Evolutionary conservation across 2,113 vertebrate species (phyloP).

Genomic region (Oncorhynchus tshawytscha): DNA sequence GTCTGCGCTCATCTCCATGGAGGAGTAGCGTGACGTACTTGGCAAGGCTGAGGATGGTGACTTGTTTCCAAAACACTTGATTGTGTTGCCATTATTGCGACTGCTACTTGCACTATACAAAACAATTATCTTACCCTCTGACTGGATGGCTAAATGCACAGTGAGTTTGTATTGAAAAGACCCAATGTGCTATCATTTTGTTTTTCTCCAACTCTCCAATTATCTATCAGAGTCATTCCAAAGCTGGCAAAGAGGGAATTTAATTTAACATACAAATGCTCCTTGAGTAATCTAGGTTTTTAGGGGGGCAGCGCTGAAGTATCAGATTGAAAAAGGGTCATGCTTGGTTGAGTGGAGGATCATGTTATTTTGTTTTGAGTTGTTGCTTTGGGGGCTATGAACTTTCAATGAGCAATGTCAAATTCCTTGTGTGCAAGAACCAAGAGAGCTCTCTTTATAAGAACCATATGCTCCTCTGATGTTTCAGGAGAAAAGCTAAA

Average conservation of each 20-base stretch:
- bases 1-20: no score
- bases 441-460: neutral
- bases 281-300: neutral
- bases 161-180: neutral
- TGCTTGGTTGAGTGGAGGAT: neutral
- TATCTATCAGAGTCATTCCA: neutral
- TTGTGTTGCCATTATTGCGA: no score
- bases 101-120: no score
- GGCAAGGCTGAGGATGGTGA: no score
- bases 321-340: neutral
- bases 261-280: neutral
- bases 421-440: neutral
- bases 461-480: neutral
- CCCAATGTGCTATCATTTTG: neutral
- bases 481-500: conserved; percentile 13
- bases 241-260: neutral
- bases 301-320: neutral
- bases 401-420: neutral
- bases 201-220: neutral
- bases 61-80: no score
- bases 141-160: no score
- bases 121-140: no score
- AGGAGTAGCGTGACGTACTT: no score
- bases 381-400: neutral
- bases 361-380: neutral